Evolutionary conservation across 1,140 invertebrate genomes (phyloP).

Genomic region (Drosophila ambigua): DNA sequence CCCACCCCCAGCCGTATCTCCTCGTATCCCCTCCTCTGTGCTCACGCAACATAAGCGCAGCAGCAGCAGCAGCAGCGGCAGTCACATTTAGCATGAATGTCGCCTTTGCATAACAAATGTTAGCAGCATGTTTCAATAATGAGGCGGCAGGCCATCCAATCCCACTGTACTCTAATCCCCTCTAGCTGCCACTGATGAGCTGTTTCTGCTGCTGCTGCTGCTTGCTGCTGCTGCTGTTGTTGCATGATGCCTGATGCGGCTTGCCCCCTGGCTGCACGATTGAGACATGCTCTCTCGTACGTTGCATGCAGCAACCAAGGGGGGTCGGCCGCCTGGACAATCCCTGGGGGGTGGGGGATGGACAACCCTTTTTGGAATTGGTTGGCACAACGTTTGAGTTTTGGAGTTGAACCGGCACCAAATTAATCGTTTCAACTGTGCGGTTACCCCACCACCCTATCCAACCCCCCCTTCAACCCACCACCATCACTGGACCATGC

Average conservation of each 20-base stretch:
- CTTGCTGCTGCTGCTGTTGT: too few species aligned
- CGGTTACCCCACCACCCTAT: constrained; percentile 23
- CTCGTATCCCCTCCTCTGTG: background rate
- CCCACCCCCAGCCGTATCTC: too few species aligned
- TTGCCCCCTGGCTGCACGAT: constrained; percentile 40
- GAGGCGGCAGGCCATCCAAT: constrained; percentile 27
- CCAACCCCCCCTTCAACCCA: background rate
- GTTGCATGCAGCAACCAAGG: constrained; percentile 29
- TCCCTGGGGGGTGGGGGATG: background rate
- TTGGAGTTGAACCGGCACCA: constrained; percentile 44
- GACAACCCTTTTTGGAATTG: constrained; percentile 40
- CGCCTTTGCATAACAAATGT: constrained; percentile 79
- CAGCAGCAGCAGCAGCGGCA: background rate
- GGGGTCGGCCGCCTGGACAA: background rate
- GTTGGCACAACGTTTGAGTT: constrained; percentile 40
- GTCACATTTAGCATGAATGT: constrained; percentile 71
- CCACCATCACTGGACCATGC: background rate
- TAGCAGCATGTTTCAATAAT: constrained; percentile 79
- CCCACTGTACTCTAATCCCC: constrained; percentile 27
- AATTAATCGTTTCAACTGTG: constrained; percentile 81
- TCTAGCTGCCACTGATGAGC: constrained; percentile 43
- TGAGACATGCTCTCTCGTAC: constrained; percentile 55
- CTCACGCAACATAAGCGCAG: background rate
- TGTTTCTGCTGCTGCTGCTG: constrained; percentile 3
- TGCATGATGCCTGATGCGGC: too few species aligned